Evolutionary conservation across 2,888 invertebrate genomes (phyloP), one percentile per base, ranked within the genome.

Genomic region (Rhogogaster chlorosoma): DNA sequence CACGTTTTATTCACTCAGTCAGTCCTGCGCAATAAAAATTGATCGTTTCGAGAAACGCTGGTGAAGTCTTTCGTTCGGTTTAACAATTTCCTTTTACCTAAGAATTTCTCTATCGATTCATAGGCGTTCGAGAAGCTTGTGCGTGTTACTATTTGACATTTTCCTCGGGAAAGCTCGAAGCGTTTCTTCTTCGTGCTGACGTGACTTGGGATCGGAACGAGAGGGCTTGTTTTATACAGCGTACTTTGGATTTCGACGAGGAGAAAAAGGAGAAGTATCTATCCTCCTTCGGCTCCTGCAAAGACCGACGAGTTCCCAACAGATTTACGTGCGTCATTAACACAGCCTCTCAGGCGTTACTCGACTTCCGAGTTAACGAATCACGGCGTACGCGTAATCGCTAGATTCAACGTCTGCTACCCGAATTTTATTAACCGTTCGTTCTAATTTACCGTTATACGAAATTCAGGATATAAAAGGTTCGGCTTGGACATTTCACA

Each of bases 241-340:
- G 29, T 61, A 22, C 36, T 80, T 36, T 18, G 7, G 82, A 80
- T 83, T 80, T 70, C 78, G 73, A 36, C 26, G 53, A 61, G 53
- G 75, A 87, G 45, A 84, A 85, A 73, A 57, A n/a, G 53, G 77
- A 53, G 18, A 77, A 77, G n/a, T 29, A 32, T 77, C 38, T 73
- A n/a, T 26, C n/a, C 80, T 80, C 61, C 5, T 32, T 61, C 38
- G 80, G 22, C 9, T 61, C 26, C 26, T 61, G 26, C 22, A 80
- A 45, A 61, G 61, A 36, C 36, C 80, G 32, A 80, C n/a, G 36
- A 80, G 61, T 61, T 86, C 86, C 84, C 75, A 49, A 82, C 9
- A 86, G 86, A 87, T 86, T 83, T 83, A 84, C 84, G 49, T 70
- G 86, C 85, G 85, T 84, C 85, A 84, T 86, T 87, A 87, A 80